Percentiles rank a stretch among this genome's conserved stretches.
Conservation (phyloP, 2,113 vertebrate species). For the Psettodes erumei region DNA sequence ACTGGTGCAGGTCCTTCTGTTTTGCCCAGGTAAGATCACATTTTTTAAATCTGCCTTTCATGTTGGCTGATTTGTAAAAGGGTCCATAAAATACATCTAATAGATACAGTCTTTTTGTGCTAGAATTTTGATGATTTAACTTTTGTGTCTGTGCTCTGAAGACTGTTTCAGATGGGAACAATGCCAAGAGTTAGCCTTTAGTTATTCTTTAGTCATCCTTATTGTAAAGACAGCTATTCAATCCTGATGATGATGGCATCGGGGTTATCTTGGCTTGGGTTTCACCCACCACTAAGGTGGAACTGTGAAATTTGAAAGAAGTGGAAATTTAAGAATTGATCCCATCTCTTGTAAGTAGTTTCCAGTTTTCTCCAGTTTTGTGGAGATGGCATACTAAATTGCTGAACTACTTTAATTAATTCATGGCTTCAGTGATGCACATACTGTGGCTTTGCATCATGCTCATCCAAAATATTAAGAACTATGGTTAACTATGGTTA, state of each 20-base stretch:
- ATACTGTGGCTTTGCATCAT: no score
- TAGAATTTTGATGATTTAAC: not conserved
- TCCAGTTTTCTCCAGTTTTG: no score
- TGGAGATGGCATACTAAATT: not conserved
- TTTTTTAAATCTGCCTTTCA: not conserved
- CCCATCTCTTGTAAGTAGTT: not conserved
- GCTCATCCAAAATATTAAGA: no score
- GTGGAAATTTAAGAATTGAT: not conserved
- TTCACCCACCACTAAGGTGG: no score
- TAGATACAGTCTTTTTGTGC: not conserved
- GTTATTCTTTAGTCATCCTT: not conserved
- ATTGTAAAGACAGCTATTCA: no score
- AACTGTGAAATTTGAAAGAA: not conserved
- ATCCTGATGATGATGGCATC: no score
- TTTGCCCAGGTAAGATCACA: constrained; percentile 83
- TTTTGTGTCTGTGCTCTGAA: not conserved
- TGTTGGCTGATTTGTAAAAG: not conserved
- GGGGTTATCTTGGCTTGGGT: no score
- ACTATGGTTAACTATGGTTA: no score
- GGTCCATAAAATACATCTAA: not conserved
- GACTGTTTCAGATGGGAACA: not conserved
- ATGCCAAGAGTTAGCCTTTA: not conserved
- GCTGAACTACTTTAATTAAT: no score
- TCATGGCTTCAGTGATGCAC: no score
- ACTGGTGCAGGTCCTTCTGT: constrained; percentile 64